phyloP scores from a whole-genome alignment of 2,113 vertebrate species.

The Toxotes jaculatrix region DNA sequence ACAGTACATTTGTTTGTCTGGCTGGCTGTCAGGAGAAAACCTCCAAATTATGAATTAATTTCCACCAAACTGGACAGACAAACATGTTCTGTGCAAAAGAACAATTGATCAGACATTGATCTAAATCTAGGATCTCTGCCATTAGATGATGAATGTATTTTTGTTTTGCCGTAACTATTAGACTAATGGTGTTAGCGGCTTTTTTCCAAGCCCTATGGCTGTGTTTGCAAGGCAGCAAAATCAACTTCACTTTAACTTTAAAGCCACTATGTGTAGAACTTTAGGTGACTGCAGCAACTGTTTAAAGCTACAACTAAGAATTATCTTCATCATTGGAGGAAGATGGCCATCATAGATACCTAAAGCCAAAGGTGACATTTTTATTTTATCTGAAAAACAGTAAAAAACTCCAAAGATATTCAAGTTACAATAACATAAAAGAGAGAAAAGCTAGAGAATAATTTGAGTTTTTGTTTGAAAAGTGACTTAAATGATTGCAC shows the following conservation, averaged over 20 bases:
- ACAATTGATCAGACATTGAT: conserved; percentile 22
- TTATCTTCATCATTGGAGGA: too few relatives aligned
- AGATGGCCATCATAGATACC: too few relatives aligned
- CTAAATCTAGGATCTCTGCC: not conserved
- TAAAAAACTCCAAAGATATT: not conserved
- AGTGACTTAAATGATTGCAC: too few relatives aligned
- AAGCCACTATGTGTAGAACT: not conserved
- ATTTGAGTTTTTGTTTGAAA: too few relatives aligned
- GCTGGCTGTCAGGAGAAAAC: not conserved
- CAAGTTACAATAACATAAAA: too few relatives aligned
- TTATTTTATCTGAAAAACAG: too few relatives aligned
- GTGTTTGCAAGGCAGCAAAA: too few relatives aligned
- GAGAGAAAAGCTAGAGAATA: not conserved
- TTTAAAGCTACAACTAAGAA: too few relatives aligned
- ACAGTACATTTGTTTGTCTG: conserved; percentile 5
- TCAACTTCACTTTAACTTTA: not conserved
- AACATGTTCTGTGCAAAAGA: conserved; percentile 6
- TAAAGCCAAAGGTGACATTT: too few relatives aligned
- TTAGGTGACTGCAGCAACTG: too few relatives aligned
- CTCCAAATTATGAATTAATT: conserved; percentile 6
- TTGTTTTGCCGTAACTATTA: not conserved
- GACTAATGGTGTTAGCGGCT: not conserved
- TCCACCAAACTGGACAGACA: not conserved
- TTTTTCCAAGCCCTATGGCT: not conserved
- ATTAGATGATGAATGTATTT: conserved; percentile 6